A percentile compares a stretch with the other conserved stretches of the same genome.
These are phyloP conservation scores for Pseudomyrmex flavicornis DNA, from an alignment of 1,140 invertebrate genomes.

Conservation along the genomic window DNA sequence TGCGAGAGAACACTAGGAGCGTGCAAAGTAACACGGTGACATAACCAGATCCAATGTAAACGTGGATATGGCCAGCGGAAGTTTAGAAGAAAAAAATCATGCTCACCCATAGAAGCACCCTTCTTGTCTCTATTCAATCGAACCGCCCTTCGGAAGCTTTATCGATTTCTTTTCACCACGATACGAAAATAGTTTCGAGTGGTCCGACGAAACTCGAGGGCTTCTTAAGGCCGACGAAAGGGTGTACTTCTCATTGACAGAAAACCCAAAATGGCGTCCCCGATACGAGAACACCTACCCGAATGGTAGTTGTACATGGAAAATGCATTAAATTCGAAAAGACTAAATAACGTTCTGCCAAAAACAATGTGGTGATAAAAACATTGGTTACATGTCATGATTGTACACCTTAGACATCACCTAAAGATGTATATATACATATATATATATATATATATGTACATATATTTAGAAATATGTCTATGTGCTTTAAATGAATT, in stretches of 20 bases:
- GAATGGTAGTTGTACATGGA: conserved; percentile 65
- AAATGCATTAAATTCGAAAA: conserved; percentile 74
- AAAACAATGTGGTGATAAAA: conserved; percentile 45
- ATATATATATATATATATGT: too few species aligned
- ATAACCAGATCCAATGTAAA: conserved; percentile 52
- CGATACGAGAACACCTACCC: conserved; percentile 69
- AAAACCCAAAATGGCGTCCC: conserved; percentile 74
- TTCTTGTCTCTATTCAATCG: conserved; percentile 76
- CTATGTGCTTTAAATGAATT: not conserved
- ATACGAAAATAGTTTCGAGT: conserved; percentile 78
- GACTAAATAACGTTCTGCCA: conserved; percentile 43
- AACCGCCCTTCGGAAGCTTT: conserved; percentile 75
- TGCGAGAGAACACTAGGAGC: not conserved
- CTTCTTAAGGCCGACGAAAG: conserved; percentile 75
- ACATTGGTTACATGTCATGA: conserved; percentile 2
- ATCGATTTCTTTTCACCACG: conserved; percentile 76
- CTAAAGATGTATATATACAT: not conserved
- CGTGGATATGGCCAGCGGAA: conserved; percentile 63
- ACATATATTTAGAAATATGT: too few species aligned
- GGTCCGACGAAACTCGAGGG: conserved; percentile 72
- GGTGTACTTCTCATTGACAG: conserved; percentile 75
- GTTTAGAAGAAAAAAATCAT: conserved; percentile 71
- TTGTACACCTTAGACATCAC: not conserved
- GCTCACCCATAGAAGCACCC: conserved; percentile 71
- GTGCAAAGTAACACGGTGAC: conserved; percentile 3